Base-by-base conservation (phyloP, 2,888 invertebrate species). In the Stenoptilia bipunctidactyla region DNA sequence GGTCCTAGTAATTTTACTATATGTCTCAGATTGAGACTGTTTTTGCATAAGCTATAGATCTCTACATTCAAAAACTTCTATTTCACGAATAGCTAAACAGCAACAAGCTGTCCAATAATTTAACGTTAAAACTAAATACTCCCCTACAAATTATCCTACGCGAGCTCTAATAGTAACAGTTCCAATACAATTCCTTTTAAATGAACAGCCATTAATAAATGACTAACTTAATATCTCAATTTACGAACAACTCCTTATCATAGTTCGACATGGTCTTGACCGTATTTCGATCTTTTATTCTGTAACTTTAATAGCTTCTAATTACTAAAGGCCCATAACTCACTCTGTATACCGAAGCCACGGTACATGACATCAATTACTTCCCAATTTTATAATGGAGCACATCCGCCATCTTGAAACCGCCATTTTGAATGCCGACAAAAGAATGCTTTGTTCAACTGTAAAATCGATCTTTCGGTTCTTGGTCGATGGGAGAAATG, bases 291-390 rank as follows among this genome's bases (percentile, higher is more conserved):
- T 49, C 52, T 47, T 48, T 50, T 45, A 15, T 27, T 20, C 20
- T 37, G 15, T 42, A 37, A 34, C 53, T 55, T 53, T 55, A 60
- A 61, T 58, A 58, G 55, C 53, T 53, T 52, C 53, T 54, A 56
- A 61, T 58, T 57, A 60, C 52, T 48, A 49, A 49, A 50, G 49
- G 48, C 40, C 51, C 53, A 45, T 55, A 50, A 46, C 47, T 49
- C 45, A 47, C 45, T 27, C 40, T n/a, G 6, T n/a, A 10, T 30
- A 30, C 20, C 4, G 20, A n/a, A n/a, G n/a, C 25, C 3, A 9
- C 30, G 30, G 12, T 9, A n/a, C 30, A 4, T 12, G 30, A 30
- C 30, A 30, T 30, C 30, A 30, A 30, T 30, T 30, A 30, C 39
- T 25, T 35, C 34, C 15, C 25, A 39, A 39, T 34, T 33, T 14